phyloP scores from a whole-genome alignment of 2,113 vertebrate genomes.

The Peromyscus polionotus region DNA sequence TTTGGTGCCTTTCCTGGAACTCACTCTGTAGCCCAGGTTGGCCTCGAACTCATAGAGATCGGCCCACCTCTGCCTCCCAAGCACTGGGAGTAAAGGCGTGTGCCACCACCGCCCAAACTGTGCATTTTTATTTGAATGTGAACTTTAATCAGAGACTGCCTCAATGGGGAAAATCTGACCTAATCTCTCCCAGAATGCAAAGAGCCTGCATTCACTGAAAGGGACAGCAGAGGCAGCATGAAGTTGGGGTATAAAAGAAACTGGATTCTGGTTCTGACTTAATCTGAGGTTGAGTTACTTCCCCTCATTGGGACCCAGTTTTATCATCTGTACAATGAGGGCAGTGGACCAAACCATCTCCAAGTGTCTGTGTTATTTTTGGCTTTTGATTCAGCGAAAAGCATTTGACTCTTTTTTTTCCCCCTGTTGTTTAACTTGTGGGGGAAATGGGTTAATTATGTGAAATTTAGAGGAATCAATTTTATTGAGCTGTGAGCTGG shows the following conservation, averaged over 20 bases:
- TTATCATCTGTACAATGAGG: not conserved
- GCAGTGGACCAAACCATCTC: not conserved
- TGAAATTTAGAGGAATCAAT: slow-evolving; percentile 50
- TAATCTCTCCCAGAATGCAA: not conserved
- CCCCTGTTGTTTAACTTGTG: slow-evolving; percentile 29
- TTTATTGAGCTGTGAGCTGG: not conserved
- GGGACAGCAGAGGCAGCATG: not conserved
- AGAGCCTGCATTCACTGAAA: not conserved
- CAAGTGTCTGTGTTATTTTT: slow-evolving; percentile 27
- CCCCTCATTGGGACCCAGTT: not conserved
- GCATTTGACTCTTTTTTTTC: slow-evolving; percentile 25
- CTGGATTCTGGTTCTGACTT: not conserved
- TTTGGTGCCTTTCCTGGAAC: too few relatives aligned
- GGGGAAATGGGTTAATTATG: slow-evolving; percentile 17
- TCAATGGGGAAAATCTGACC: not conserved
- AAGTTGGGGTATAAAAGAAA: not conserved
- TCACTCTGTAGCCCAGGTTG: too few relatives aligned
- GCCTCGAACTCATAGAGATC: too few relatives aligned
- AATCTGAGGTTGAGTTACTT: not conserved
- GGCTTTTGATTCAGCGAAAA: slow-evolving; percentile 51
- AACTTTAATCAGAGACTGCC: slow-evolving; percentile 3
- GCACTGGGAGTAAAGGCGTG: too few relatives aligned
- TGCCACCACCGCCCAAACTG: not conserved
- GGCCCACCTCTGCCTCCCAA: too few relatives aligned
- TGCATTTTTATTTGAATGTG: not conserved